Percentiles rank a stretch among this genome's conserved stretches.
Conservation (phyloP, 2,797 vertebrate species). For the Molossus molossus region DNA sequence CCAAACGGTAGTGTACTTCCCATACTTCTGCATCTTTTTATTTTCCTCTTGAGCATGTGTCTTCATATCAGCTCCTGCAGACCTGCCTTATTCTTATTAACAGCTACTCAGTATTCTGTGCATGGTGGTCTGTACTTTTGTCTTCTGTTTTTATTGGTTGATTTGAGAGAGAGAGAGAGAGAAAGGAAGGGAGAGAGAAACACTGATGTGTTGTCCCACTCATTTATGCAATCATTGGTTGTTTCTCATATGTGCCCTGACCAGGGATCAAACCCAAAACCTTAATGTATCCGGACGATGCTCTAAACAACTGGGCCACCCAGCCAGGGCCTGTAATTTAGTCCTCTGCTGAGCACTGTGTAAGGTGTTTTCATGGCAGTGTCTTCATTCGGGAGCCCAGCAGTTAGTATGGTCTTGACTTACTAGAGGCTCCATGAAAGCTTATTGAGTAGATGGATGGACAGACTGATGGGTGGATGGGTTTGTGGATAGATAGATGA, state of each 20-base stretch:
- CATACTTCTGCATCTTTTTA: not conserved
- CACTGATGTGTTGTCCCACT: no score
- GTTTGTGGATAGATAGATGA: rapidly evolving
- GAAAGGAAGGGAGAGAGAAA: no score
- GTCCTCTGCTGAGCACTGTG: not conserved
- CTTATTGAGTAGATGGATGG: not conserved
- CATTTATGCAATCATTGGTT: no score
- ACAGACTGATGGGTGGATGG: no score
- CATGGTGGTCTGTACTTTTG: not conserved
- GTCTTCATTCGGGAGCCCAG: not conserved
- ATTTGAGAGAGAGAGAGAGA: no score
- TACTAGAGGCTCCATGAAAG: not conserved
- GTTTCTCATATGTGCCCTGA: no score
- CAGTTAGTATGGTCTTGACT: not conserved
- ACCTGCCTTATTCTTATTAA: not conserved
- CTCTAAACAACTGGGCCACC: no score
- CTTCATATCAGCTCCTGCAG: not conserved
- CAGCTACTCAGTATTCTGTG: not conserved
- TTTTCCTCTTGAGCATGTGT: not conserved
- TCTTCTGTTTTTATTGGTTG: not conserved
- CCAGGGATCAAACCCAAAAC: no score
- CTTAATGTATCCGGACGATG: no score
- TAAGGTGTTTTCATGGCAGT: not conserved
- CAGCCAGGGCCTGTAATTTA: not conserved
- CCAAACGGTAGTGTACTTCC: not conserved